Conservation (phyloP, 2,888 invertebrate genomes). For the Tipula helvola region DNA sequence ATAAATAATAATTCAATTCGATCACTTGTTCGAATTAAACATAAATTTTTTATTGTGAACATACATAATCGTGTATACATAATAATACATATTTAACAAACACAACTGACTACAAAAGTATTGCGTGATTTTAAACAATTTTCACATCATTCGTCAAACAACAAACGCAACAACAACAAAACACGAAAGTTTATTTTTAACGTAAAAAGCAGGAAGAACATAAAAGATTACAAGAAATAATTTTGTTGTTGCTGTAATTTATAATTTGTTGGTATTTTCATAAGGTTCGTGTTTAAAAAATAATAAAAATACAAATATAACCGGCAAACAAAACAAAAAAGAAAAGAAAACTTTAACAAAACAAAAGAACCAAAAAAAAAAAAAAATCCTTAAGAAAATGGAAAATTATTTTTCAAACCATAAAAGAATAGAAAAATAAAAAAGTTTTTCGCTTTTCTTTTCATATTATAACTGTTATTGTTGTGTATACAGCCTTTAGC, state of each 20-base stretch:
- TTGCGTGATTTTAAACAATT: slow-evolving; percentile 10
- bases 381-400: neutral
- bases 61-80: neutral
- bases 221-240: slow-evolving; percentile 4
- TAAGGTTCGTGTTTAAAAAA: slow-evolving; percentile 5
- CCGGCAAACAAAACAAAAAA: slow-evolving; percentile 5
- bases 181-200: neutral
- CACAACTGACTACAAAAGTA: neutral
- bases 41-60: neutral
- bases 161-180: neutral
- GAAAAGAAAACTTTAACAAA: neutral
- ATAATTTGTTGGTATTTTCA: neutral
- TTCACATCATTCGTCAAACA: slow-evolving; percentile 9
- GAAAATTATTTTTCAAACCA: neutral
- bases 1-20: neutral
- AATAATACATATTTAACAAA: neutral
- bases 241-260: too few species aligned
- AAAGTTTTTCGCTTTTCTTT: neutral
- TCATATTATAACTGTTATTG: neutral
- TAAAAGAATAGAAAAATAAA: neutral
- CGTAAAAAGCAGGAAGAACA: neutral
- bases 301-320: neutral
- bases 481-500: too few species aligned
- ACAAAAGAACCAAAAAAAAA: neutral
- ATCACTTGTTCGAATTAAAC: neutral